Evolutionary conservation across 2,888 invertebrate species (phyloP), one percentile per base, ranked within the genome.

Genomic region (Drosophila kanekoi): DNA sequence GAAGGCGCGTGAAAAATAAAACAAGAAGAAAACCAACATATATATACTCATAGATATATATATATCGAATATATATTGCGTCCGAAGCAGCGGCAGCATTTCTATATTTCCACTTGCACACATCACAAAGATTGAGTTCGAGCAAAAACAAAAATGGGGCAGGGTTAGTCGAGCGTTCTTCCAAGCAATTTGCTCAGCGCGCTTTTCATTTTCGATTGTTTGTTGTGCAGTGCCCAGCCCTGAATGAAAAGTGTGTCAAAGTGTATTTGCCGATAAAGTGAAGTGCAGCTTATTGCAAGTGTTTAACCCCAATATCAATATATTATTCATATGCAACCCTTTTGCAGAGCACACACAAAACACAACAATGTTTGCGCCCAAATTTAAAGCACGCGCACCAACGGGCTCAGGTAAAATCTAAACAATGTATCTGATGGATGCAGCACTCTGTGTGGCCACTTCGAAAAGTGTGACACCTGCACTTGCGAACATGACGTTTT

Each of bases 331-430:
- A 18, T 61, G 61, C 53, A 47, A 70, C 48, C 62, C 60, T 65
- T 70, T 85, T 73, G 78, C 85, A 84, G 87, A 84, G 43, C 60
- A 80, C 63, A 76, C 78, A 76, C 87, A 77, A 54, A 75, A 68
- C 49, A 58, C 94, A 92, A 94, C 94, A 93, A 95, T 95, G 95
- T 94, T 96, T 91, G 94, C 95, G 83, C 96, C 96, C 83, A 96
- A 95, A 92, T 97, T 96, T 94, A 96, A 96, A 93, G 96, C 96
- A 88, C 96, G 95, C 91, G 95, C 96, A 87, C 94, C 95, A 47
- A 66, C 82, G 58, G 91, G 91, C 79, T 79, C 91, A 91, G 91
- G 91, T 91, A 91, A 90, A 83, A 68, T 3, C 40, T 13, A 9
- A 2, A 28, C 33, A 11, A 9, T 52, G 51, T 49, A 77, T 65